Percentiles rank a stretch among this genome's conserved stretches.
phyloP scores from a whole-genome alignment of 1,140 invertebrate species.

The Galleria mellonella region DNA sequence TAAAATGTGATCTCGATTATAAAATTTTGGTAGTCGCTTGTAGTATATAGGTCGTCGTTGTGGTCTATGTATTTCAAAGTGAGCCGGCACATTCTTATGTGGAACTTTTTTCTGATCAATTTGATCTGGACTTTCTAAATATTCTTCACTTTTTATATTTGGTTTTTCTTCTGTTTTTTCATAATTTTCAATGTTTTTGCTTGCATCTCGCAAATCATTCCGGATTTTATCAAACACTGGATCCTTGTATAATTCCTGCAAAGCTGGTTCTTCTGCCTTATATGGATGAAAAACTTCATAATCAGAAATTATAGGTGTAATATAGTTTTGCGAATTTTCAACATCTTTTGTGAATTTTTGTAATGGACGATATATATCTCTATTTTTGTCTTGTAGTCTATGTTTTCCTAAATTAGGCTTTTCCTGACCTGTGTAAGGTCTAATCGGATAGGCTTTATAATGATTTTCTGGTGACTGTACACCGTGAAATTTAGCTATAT shows the following conservation, averaged over 20 bases:
- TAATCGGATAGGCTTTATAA: constrained; percentile 42
- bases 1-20: constrained; percentile 38
- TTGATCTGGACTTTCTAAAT: constrained; percentile 46
- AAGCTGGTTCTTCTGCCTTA: constrained; percentile 46
- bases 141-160: constrained; percentile 40
- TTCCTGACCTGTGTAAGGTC: constrained; percentile 32
- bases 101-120: constrained; percentile 46
- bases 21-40: constrained; percentile 19
- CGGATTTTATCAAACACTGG: constrained; percentile 55
- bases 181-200: constrained; percentile 51
- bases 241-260: constrained; percentile 57
- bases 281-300: constrained; percentile 67
- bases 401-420: constrained; percentile 47
- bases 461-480: constrained; percentile 42
- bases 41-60: constrained; percentile 58
- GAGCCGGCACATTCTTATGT: constrained; percentile 46
- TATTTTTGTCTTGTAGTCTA: constrained; percentile 31
- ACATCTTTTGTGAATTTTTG: constrained; percentile 34
- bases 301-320: constrained; percentile 30
- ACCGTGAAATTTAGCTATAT: constrained; percentile 45
- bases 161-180: constrained; percentile 47
- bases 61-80: constrained; percentile 58
- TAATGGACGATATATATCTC: constrained; percentile 28
- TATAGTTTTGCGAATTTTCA: constrained; percentile 17
- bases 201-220: constrained; percentile 50